Evolutionary conservation across 2,113 vertebrate species (phyloP).

Genomic region (Sinosuthora webbiana): DNA sequence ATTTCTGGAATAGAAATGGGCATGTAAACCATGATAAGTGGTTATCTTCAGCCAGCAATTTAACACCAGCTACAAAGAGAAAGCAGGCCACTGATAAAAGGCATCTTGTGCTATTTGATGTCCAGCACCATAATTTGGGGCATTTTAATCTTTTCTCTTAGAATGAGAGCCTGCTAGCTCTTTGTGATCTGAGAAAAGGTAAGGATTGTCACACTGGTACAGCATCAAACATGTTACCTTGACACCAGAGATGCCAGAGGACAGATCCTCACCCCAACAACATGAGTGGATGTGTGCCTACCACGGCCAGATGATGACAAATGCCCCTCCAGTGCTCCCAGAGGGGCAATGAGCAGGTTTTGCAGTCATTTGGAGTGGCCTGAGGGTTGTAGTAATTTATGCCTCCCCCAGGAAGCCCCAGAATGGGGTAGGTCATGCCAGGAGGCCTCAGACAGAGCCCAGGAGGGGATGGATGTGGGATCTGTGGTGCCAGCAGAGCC

Average conservation of each 20-base stretch:
- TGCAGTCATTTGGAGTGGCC: not conserved
- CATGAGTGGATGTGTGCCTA: not conserved
- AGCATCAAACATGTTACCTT: not conserved
- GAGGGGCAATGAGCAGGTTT: not conserved
- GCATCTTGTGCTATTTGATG: not conserved
- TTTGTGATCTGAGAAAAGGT: not conserved
- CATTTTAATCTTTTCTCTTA: not conserved
- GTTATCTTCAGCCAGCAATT: not conserved
- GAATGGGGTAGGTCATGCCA: fast-evolving
- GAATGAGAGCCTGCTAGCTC: not conserved
- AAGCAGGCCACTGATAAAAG: not conserved
- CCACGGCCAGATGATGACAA: not conserved
- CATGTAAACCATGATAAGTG: not conserved
- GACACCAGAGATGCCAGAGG: not conserved
- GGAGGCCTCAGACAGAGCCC: not conserved
- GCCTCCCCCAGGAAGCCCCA: not conserved
- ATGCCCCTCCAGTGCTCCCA: not conserved
- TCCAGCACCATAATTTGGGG: not conserved
- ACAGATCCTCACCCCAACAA: not conserved
- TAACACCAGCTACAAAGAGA: not conserved
- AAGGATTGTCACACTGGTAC: not conserved
- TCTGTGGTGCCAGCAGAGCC: not conserved
- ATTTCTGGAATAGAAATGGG: slow-evolving; percentile 12
- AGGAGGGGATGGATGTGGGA: not conserved
- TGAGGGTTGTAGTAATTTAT: not conserved